A percentile compares a stretch with the other conserved stretches of the same genome.
These are phyloP conservation scores for Prunella himalayana DNA, from an alignment of 2,113 vertebrate species.

Conservation along the genomic window DNA sequence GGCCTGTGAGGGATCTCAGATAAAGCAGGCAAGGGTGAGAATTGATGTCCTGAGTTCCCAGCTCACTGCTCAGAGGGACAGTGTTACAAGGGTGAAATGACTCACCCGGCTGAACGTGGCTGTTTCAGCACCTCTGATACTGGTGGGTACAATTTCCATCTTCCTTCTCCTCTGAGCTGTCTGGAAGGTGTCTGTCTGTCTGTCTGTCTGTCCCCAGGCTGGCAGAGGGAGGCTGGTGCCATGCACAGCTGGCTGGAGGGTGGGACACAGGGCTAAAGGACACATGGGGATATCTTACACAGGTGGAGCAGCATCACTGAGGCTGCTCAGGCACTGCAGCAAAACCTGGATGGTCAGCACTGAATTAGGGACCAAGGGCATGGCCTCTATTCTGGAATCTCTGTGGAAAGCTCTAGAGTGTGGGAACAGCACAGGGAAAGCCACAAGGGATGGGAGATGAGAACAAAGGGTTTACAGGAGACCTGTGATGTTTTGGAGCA, in stretches of 20 bases:
- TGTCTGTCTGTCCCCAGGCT: neutral
- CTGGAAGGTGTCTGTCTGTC: neutral
- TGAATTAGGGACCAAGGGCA: neutral
- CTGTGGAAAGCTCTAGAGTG: neutral
- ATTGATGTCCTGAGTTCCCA: neutral
- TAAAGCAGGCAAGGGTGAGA: neutral
- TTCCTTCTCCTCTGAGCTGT: neutral
- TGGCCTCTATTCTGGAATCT: neutral
- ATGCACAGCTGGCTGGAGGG: neutral
- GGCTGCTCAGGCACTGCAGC: neutral
- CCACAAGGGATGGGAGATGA: neutral
- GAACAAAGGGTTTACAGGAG: neutral
- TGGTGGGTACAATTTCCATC: neutral
- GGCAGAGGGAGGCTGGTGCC: neutral
- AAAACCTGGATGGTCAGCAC: accelerated
- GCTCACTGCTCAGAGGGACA: neutral
- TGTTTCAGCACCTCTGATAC: neutral
- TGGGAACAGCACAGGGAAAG: neutral
- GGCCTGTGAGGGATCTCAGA: neutral
- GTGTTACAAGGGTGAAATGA: neutral
- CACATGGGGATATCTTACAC: neutral
- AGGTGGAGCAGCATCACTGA: neutral
- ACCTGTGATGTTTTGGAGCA: neutral
- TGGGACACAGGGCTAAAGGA: neutral
- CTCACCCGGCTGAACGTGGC: neutral